These are phyloP conservation scores for Copidosoma floridanum DNA, from an alignment of 1,140 invertebrate genomes.

Conservation along the genomic window DNA sequence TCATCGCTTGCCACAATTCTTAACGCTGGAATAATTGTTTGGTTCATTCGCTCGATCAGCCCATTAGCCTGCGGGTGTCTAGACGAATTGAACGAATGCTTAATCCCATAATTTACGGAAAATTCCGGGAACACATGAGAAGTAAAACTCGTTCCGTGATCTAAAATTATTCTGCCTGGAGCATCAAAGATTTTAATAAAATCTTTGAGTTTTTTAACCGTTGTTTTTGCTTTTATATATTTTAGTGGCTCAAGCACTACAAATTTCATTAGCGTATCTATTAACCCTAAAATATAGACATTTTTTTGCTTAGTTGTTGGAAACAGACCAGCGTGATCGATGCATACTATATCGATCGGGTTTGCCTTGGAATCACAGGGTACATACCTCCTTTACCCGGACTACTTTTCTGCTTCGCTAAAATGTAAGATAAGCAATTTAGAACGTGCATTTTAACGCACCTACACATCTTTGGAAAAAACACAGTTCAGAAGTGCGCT, in stretches of 20 bases:
- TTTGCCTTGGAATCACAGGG: constrained; percentile 2
- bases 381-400: neutral
- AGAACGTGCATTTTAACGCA: too few relatives aligned
- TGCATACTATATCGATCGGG: constrained; percentile 2
- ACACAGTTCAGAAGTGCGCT: too few relatives aligned
- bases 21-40: too few relatives aligned
- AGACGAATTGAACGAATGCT: too few relatives aligned
- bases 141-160: constrained; percentile 11
- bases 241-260: neutral
- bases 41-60: too few relatives aligned
- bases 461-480: too few relatives aligned
- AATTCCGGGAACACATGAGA: neutral
- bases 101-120: too few relatives aligned
- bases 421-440: too few relatives aligned
- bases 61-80: too few relatives aligned
- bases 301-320: neutral
- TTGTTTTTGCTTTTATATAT: neutral
- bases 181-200: constrained; percentile 18
- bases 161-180: neutral
- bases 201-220: constrained; percentile 8
- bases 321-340: constrained; percentile 20
- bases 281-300: constrained; percentile 3
- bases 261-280: constrained; percentile 15
- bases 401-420: neutral
- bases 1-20: too few relatives aligned